These are phyloP conservation scores for Drosophila ogumai DNA, from an alignment of 1,140 invertebrate genomes.

Conservation along the genomic window DNA sequence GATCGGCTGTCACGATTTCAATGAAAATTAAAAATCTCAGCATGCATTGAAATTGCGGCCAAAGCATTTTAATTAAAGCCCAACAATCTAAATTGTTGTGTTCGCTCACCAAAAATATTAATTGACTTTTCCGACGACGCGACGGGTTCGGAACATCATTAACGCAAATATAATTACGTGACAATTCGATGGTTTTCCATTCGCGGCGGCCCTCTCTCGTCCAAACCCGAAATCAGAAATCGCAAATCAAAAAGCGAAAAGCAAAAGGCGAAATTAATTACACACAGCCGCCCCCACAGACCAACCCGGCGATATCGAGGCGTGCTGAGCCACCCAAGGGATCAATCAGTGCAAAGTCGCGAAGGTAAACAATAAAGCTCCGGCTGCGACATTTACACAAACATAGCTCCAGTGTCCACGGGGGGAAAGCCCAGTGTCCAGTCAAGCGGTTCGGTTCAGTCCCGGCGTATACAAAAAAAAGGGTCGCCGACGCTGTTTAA, in stretches of 20 bases:
- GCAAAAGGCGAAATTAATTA: conserved; percentile 74
- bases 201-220: too few relatives aligned
- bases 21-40: conserved; percentile 78
- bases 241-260: conserved; percentile 45
- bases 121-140: conserved; percentile 70
- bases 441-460: conserved; percentile 19
- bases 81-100: conserved; percentile 64
- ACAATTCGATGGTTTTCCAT: conserved; percentile 73
- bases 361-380: conserved; percentile 75
- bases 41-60: conserved; percentile 59
- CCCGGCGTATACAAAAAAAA: conserved; percentile 48
- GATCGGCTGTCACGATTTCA: conserved; percentile 56
- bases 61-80: conserved; percentile 71
- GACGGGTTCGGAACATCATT: conserved; percentile 69
- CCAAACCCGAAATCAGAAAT: conserved; percentile 24
- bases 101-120: conserved; percentile 69
- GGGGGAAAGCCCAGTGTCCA: conserved; percentile 5
- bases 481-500: conserved; percentile 71
- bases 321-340: conserved; percentile 65
- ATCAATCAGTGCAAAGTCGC: conserved; percentile 76
- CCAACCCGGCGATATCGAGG: conserved; percentile 15
- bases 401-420: conserved; percentile 34
- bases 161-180: conserved; percentile 82
- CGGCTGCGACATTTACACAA: conserved; percentile 61
- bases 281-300: conserved; percentile 11